Evolutionary conservation across 2,797 vertebrate genomes (phyloP).

Genomic region (Pseudochromis fuscus): DNA sequence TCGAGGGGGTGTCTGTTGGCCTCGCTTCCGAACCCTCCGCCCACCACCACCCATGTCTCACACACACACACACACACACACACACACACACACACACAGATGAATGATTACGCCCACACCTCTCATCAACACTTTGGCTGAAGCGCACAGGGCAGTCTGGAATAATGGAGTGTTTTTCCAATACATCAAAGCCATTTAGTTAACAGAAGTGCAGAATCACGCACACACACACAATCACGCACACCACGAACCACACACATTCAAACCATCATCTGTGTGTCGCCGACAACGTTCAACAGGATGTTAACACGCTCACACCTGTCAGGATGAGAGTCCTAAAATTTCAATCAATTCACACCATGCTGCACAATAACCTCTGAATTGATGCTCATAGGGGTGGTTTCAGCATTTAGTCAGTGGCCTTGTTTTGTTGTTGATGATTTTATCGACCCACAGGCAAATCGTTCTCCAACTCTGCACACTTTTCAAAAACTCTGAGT

Average conservation of each 20-base stretch:
- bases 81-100: constrained; percentile 36
- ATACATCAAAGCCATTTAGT: constrained; percentile 55
- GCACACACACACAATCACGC: constrained; percentile 4
- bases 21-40: constrained; percentile 24
- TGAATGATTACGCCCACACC: constrained; percentile 50
- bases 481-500: constrained; percentile 55
- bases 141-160: constrained; percentile 45
- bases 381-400: constrained; percentile 17
- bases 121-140: constrained; percentile 55
- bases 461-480: constrained; percentile 19
- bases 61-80: constrained; percentile 13
- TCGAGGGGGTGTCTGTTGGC: constrained; percentile 61
- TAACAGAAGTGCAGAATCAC: constrained; percentile 24
- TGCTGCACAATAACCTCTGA: constrained; percentile 4
- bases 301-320: constrained; percentile 28
- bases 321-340: constrained; percentile 6
- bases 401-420: constrained; percentile 16
- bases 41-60: constrained; percentile 8
- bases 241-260: constrained; percentile 27
- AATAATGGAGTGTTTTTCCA: constrained; percentile 62
- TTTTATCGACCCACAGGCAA: constrained; percentile 43
- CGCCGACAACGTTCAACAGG: constrained; percentile 36
- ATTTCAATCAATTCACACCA: constrained; percentile 19
- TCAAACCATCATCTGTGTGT: constrained; percentile 11
- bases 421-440: constrained; percentile 38